Percentiles rank a stretch among this genome's conserved stretches.
phyloP scores from a whole-genome alignment of 2,113 vertebrate species.

The Eupsittula cactorum region DNA sequence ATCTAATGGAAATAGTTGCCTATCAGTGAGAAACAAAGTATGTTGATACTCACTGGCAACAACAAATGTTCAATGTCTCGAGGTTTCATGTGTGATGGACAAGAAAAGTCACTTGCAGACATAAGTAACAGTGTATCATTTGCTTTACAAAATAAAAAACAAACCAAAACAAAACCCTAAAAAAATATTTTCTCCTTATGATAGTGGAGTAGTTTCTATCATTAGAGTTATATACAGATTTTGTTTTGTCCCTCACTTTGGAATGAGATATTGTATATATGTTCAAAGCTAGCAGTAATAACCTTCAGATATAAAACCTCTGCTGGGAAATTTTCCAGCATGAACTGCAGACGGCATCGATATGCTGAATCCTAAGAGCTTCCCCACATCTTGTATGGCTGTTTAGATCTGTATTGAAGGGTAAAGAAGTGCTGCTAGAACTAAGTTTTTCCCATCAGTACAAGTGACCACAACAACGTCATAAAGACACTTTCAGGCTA shows the following conservation, averaged over 20 bases:
- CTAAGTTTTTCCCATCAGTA: not conserved
- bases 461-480: not conserved
- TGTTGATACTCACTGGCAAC: conserved; percentile 1
- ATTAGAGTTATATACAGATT: not conserved
- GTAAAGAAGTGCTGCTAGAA: not conserved
- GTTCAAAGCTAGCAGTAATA: not conserved
- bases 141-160: not conserved
- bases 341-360: not conserved
- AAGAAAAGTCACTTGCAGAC: conserved; percentile 15
- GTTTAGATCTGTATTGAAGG: not conserved
- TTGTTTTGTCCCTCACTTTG: not conserved
- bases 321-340: not conserved
- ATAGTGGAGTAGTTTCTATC: not conserved
- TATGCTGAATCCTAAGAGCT: not conserved
- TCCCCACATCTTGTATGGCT: not conserved
- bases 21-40: conserved; percentile 3
- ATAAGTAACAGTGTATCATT: not conserved
- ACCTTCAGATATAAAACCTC: not conserved
- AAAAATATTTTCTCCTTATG: not conserved
- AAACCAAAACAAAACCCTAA: not conserved
- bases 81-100: not conserved
- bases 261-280: not conserved
- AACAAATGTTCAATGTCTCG: not conserved
- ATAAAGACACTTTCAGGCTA: not conserved
- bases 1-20: not conserved